A percentile compares a stretch with the other conserved stretches of the same genome.
Evolutionary conservation across 1,140 invertebrate species (phyloP).

Genomic region (Ruditapes philippinarum): DNA sequence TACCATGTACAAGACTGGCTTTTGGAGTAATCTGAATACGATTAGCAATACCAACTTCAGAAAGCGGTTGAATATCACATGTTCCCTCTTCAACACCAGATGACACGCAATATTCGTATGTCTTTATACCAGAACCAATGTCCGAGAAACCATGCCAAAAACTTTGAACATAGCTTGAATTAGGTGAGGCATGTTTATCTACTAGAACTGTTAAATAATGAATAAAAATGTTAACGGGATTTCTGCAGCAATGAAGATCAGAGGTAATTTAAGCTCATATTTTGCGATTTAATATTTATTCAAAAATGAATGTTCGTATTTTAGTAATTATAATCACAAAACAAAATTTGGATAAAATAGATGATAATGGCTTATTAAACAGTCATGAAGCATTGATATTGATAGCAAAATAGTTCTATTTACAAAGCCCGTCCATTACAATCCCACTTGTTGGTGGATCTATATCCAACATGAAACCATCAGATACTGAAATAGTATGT

Average conservation of each 20-base stretch:
- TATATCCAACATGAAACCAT: conserved; percentile 66
- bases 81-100: neutral
- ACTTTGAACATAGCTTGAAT: neutral
- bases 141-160: conserved; percentile 70
- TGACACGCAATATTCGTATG: conserved; percentile 64
- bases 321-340: neutral
- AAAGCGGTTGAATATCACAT: conserved; percentile 16
- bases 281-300: neutral
- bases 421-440: conserved; percentile 67
- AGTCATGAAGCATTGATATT: neutral
- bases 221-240: neutral
- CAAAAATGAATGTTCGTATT: neutral
- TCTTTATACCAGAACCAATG: conserved; percentile 29
- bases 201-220: conserved; percentile 37
- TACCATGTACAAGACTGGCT: neutral
- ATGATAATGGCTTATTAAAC: neutral
- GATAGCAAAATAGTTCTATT: too few species aligned
- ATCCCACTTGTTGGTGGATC: conserved; percentile 54
- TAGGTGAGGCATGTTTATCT: conserved; percentile 47
- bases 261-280: neutral
- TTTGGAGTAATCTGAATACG: neutral
- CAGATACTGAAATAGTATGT: conserved; percentile 46
- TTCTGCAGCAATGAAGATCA: neutral
- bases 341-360: neutral
- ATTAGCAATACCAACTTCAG: conserved; percentile 19